Evolutionary conservation across 2,888 invertebrate species (phyloP).

Genomic region (Notodonta dromedarius): DNA sequence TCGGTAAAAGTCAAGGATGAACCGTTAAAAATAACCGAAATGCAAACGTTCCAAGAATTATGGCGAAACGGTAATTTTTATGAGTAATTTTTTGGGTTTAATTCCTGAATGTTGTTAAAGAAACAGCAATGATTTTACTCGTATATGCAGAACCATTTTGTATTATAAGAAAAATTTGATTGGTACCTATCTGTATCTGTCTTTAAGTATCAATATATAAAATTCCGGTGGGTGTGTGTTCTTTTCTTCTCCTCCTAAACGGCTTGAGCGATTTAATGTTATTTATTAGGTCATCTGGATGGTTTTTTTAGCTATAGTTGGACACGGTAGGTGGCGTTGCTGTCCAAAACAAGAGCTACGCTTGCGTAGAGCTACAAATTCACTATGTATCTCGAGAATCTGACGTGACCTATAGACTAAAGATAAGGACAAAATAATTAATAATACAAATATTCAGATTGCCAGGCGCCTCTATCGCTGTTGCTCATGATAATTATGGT

Average conservation of each 20-base stretch:
- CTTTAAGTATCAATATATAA: no score
- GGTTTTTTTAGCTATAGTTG: no score
- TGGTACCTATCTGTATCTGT: no score
- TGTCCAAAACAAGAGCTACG: no score
- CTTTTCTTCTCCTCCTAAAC: no score
- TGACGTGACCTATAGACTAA: neutral
- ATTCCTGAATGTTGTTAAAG: neutral
- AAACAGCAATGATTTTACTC: neutral
- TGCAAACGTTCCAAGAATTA: slow-evolving; percentile 30
- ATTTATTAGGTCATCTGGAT: no score
- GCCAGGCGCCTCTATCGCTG: slow-evolving; percentile 3
- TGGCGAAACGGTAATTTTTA: slow-evolving; percentile 42
- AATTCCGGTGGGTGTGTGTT: no score
- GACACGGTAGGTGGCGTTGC: no score
- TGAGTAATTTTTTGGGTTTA: neutral
- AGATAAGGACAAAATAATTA: slow-evolving; percentile 9
- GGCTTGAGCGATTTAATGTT: no score
- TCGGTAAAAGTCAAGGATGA: slow-evolving; percentile 60
- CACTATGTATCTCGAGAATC: neutral
- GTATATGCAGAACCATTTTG: no score
- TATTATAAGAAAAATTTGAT: no score
- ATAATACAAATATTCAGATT: slow-evolving; percentile 8
- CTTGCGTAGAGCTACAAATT: no score
- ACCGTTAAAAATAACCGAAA: slow-evolving; percentile 47
- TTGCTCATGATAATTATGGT: slow-evolving; percentile 10